phyloP scores from a whole-genome alignment of 2,888 invertebrate genomes.

The Pammene aurita region DNA sequence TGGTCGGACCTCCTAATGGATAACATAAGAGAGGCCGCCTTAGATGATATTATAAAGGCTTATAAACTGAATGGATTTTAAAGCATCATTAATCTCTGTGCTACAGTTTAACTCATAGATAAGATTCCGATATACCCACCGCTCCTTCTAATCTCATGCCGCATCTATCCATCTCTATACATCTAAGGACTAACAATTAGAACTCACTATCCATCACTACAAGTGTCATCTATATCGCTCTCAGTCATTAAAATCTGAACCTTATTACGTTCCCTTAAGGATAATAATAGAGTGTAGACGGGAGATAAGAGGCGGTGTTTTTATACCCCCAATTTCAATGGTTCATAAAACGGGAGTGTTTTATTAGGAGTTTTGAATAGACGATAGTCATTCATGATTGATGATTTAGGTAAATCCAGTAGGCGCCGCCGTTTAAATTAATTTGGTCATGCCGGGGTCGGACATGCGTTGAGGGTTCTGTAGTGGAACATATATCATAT shows the following conservation, averaged over 20 bases:
- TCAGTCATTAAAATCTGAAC: neutral
- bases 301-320: slow-evolving; percentile 16
- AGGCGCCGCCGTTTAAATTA: neutral
- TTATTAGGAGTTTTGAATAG: neutral
- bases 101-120: too few relatives aligned
- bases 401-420: neutral
- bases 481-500: too few relatives aligned
- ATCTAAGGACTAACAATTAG: slow-evolving; percentile 33
- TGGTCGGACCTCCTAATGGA: too few relatives aligned
- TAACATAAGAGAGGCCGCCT: too few relatives aligned
- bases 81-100: too few relatives aligned
- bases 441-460: neutral
- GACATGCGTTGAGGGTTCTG: too few relatives aligned
- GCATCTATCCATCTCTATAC: slow-evolving; percentile 22
- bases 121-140: neutral
- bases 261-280: slow-evolving; percentile 1
- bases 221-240: slow-evolving; percentile 24
- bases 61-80: too few relatives aligned
- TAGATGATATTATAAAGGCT: too few relatives aligned
- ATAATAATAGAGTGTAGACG: neutral
- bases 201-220: slow-evolving; percentile 35
- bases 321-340: slow-evolving; percentile 14
- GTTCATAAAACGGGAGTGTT: slow-evolving; percentile 8
- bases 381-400: neutral
- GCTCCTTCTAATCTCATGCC: neutral